Percentiles rank a stretch among this genome's conserved stretches.
These are phyloP conservation scores for Pipistrellus pygmaeus DNA, from an alignment of 2,797 vertebrate species.

Conservation along the genomic window DNA sequence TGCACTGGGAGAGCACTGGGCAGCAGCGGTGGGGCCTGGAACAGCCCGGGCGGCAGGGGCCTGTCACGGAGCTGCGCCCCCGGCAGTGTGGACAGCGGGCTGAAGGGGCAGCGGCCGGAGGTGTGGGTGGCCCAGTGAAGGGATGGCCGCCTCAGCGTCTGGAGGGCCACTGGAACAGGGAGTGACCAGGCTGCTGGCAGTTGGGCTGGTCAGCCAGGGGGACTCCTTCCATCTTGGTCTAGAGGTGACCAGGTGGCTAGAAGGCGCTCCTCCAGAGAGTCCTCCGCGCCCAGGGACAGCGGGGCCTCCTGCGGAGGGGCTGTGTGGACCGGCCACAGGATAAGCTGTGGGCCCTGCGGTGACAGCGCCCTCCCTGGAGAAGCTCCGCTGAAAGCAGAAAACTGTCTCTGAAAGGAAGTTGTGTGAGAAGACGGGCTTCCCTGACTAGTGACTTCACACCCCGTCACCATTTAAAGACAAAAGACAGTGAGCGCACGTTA, in stretches of 20 bases:
- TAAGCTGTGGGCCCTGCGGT: neutral
- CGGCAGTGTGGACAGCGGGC: neutral
- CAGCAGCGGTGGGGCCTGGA: neutral
- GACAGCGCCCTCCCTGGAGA: neutral
- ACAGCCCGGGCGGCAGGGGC: neutral
- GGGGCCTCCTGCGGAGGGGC: neutral
- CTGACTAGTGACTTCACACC: constrained; percentile 38
- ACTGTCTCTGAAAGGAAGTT: neutral
- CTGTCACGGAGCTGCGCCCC: neutral
- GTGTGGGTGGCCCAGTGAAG: neutral
- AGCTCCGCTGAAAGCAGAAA: too few relatives aligned
- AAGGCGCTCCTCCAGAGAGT: too few relatives aligned
- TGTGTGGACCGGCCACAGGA: too few relatives aligned
- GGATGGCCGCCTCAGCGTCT: neutral
- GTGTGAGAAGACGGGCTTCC: neutral
- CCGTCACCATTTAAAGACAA: constrained; percentile 69
- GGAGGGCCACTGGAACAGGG: neutral
- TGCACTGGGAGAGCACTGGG: neutral
- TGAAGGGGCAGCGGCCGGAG: neutral
- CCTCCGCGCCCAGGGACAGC: rapidly evolving
- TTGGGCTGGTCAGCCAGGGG: too few relatives aligned
- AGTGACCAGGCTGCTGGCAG: too few relatives aligned
- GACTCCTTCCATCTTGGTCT: too few relatives aligned
- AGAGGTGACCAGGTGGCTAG: too few relatives aligned
- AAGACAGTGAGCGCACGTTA: constrained; percentile 60